Percentiles rank a stretch among this genome's conserved stretches.
These are phyloP conservation scores for Tetrapedia diversipes DNA, from an alignment of 2,888 invertebrate species.

Conservation along the genomic window DNA sequence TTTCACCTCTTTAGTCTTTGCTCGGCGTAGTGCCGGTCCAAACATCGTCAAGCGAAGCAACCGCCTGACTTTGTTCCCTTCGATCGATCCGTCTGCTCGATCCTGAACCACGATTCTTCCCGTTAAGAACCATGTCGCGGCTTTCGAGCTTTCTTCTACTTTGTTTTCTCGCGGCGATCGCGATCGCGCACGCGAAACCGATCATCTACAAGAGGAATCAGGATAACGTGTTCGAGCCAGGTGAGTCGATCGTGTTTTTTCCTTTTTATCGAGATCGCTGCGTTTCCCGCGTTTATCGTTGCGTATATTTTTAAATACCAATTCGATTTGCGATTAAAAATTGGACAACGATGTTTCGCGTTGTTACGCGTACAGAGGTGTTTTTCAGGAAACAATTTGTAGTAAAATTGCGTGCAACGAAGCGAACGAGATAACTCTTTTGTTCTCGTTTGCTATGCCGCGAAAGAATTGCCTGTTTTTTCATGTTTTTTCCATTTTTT, in stretches of 20 bases:
- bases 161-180: constrained; percentile 54
- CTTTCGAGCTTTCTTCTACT: constrained; percentile 44
- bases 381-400: too few relatives aligned
- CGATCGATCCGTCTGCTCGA: constrained; percentile 5
- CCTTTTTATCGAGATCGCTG: too few relatives aligned
- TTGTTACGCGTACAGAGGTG: too few relatives aligned
- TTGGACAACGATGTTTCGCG: too few relatives aligned
- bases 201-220: constrained; percentile 79
- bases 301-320: too few relatives aligned
- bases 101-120: background rate
- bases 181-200: constrained; percentile 71
- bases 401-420: too few relatives aligned
- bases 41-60: constrained; percentile 57
- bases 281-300: too few relatives aligned
- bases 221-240: constrained; percentile 79
- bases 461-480: background rate
- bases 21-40: constrained; percentile 58
- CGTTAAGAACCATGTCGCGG: constrained; percentile 38
- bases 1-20: constrained; percentile 62
- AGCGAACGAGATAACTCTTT: background rate
- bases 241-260: constrained; percentile 59
- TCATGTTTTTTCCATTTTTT: background rate
- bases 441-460: too few relatives aligned
- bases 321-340: too few relatives aligned
- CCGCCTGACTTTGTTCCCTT: constrained; percentile 39